Evolutionary conservation across 2,888 invertebrate genomes (phyloP).

Genomic region (Dynastes hyllus): DNA sequence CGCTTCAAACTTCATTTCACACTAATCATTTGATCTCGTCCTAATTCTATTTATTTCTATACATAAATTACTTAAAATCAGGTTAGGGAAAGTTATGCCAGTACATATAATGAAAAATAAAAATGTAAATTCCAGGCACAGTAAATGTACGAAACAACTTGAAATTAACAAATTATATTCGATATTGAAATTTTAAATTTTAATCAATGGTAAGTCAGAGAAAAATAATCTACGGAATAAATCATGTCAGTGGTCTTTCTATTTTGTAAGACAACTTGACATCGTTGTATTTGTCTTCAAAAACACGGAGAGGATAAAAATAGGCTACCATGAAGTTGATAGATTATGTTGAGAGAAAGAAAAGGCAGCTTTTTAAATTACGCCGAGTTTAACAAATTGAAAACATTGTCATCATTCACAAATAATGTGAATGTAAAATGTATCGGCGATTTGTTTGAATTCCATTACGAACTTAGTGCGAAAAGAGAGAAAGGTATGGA

Average conservation of each 20-base stretch:
- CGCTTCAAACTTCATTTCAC: no score
- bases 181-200: slow-evolving; percentile 11
- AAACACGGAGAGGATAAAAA: slow-evolving; percentile 37
- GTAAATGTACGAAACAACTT: no score
- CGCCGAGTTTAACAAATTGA: slow-evolving; percentile 1
- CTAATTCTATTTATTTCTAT: no score
- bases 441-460: not conserved
- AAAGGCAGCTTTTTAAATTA: slow-evolving; percentile 20
- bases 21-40: no score
- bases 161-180: not conserved
- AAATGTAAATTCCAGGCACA: no score
- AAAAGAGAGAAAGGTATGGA: no score
- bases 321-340: slow-evolving; percentile 34
- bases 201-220: slow-evolving; percentile 28
- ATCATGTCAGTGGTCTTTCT: slow-evolving; percentile 28
- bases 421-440: not conserved
- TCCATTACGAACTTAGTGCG: no score
- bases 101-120: no score
- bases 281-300: slow-evolving; percentile 45
- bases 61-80: no score
- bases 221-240: slow-evolving; percentile 28
- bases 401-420: slow-evolving; percentile 9
- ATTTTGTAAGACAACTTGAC: slow-evolving; percentile 30
- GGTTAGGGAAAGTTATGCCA: no score
- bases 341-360: slow-evolving; percentile 12